Conservation (phyloP, 2,888 invertebrate species). For the Drosophila nr. perissopoda region DNA sequence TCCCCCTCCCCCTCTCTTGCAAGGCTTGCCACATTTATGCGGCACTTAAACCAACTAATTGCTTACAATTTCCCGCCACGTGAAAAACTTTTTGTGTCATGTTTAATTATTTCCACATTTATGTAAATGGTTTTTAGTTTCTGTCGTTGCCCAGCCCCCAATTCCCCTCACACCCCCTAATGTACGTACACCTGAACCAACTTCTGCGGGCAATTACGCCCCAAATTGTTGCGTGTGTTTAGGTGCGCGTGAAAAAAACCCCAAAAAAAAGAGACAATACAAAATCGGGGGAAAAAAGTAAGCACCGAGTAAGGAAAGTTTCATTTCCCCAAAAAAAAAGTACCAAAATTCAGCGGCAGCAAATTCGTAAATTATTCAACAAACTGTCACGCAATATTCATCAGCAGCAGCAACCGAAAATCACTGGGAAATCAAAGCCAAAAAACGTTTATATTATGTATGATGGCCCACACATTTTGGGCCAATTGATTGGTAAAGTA, state of each 20-base stretch:
- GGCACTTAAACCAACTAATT: constrained; percentile 83
- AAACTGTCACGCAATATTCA: constrained; percentile 79
- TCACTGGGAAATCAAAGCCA: constrained; percentile 66
- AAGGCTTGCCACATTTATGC: constrained; percentile 74
- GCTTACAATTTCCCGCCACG: constrained; percentile 68
- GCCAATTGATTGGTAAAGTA: constrained; percentile 61
- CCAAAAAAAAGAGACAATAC: constrained; percentile 18
- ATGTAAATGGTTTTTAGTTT: constrained; percentile 60
- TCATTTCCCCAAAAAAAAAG: constrained; percentile 1
- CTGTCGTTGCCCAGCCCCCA: constrained; percentile 15
- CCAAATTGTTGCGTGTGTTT: constrained; percentile 77
- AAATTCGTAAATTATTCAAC: constrained; percentile 80
- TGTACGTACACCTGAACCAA: constrained; percentile 19
- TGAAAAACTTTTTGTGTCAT: constrained; percentile 72
- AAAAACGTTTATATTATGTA: constrained; percentile 59
- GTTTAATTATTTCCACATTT: constrained; percentile 81
- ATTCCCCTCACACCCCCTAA: background rate
- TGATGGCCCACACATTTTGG: constrained; percentile 25
- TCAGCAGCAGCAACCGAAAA: constrained; percentile 29
- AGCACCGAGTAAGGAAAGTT: constrained; percentile 36
- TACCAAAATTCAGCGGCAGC: constrained; percentile 10
- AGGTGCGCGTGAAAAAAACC: constrained; percentile 75
- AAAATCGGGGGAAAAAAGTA: constrained; percentile 12
- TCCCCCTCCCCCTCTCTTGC: background rate
- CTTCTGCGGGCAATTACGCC: constrained; percentile 73